Conservation (phyloP, 2,888 invertebrate species). For the Frankliniella fusca region DNA sequence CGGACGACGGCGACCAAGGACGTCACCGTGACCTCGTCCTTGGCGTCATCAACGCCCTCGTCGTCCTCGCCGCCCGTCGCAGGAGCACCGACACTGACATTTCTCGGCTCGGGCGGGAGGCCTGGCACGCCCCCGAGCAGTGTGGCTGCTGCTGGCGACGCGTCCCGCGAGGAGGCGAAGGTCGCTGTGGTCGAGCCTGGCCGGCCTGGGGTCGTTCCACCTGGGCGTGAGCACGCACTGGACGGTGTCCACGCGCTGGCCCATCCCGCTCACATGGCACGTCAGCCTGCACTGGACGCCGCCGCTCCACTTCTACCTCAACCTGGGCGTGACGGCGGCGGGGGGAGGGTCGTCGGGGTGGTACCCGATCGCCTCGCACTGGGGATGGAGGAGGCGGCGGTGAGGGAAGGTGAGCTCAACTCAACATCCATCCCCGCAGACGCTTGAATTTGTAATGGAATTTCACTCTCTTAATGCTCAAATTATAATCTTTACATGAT, state of each 20-base stretch:
- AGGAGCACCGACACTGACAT: not conserved
- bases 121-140: not conserved
- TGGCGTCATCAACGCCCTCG: not conserved
- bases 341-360: not conserved
- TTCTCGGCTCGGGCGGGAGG: not conserved
- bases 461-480: too few relatives aligned
- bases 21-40: not conserved
- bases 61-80: not conserved
- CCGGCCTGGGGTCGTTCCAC: not conserved
- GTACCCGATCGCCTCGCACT: not conserved
- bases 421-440: too few relatives aligned
- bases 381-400: not conserved
- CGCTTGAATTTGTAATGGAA: too few relatives aligned
- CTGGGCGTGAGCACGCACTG: constrained; percentile 4
- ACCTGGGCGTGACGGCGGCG: not conserved
- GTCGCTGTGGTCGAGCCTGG: not conserved
- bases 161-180: not conserved
- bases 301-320: not conserved
- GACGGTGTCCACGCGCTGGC: not conserved
- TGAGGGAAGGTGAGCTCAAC: not conserved
- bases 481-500: too few relatives aligned
- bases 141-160: not conserved
- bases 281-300: not conserved
- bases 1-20: not conserved
- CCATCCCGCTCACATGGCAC: not conserved